These are phyloP conservation scores for Anolis apletophallus DNA, from an alignment of 2,797 vertebrate genomes.

Conservation along the genomic window DNA sequence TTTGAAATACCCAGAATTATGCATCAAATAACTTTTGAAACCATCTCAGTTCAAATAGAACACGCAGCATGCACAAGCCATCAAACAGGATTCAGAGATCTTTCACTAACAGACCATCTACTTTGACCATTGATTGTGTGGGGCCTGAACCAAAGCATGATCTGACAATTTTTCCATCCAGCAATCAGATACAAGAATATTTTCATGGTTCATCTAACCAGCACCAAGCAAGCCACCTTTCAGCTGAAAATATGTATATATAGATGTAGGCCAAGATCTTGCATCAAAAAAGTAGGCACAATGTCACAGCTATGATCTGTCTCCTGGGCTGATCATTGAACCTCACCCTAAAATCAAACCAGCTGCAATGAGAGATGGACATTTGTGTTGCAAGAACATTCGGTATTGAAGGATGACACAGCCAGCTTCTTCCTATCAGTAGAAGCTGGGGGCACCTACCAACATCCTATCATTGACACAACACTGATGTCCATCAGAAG, in stretches of 20 bases:
- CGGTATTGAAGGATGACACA: no score
- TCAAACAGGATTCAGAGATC: not conserved
- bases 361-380: no score
- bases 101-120: not conserved
- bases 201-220: not conserved
- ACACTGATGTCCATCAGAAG: no score
- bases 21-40: not conserved
- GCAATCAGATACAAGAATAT: not conserved
- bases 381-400: no score
- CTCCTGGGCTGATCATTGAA: no score
- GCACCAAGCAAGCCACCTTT: not conserved
- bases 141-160: not conserved
- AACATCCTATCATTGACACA: no score
- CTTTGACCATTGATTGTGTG: not conserved
- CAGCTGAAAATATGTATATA: not conserved
- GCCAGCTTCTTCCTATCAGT: no score
- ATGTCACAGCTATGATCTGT: no score
- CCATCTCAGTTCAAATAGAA: not conserved
- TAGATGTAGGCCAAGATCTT: no score
- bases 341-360: no score
- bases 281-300: no score
- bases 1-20: not conserved
- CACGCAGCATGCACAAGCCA: not conserved
- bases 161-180: not conserved
- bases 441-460: no score